Evolutionary conservation across 2,888 invertebrate genomes (phyloP).

Genomic region (Invenusta paracnida): DNA sequence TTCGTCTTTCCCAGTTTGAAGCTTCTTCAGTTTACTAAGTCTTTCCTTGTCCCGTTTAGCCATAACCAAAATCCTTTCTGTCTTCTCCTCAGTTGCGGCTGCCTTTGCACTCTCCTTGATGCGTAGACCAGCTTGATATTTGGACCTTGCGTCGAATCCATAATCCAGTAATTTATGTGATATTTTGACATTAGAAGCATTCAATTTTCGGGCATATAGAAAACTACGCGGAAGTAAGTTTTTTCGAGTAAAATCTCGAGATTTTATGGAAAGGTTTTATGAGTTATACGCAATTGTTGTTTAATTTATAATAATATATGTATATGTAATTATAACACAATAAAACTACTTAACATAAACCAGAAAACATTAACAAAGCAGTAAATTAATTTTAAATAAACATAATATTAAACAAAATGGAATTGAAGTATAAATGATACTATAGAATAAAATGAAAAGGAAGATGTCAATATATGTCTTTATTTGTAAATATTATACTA

Average conservation of each 20-base stretch:
- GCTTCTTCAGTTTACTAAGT: background rate
- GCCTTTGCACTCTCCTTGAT: background rate
- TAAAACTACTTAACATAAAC: background rate
- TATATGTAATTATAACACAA: background rate
- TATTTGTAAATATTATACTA: no score
- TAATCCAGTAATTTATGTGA: background rate
- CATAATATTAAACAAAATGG: no score
- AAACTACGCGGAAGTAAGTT: slow-evolving; percentile 1
- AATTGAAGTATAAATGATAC: no score
- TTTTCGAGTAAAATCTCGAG: slow-evolving; percentile 8
- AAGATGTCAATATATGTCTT: no score
- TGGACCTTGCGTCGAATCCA: background rate
- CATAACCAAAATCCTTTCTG: background rate
- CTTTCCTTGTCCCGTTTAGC: background rate
- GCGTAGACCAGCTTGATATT: background rate
- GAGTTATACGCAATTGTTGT: no score
- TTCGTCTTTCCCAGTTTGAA: background rate
- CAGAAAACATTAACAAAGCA: background rate
- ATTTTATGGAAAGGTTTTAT: no score
- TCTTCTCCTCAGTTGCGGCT: background rate
- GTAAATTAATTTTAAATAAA: background rate
- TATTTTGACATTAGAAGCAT: background rate
- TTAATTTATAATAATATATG: no score
- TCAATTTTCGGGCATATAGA: background rate
- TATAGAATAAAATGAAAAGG: no score